Conservation (phyloP, 2,113 vertebrate genomes). For the Stomatorhinus ivindoensis region DNA sequence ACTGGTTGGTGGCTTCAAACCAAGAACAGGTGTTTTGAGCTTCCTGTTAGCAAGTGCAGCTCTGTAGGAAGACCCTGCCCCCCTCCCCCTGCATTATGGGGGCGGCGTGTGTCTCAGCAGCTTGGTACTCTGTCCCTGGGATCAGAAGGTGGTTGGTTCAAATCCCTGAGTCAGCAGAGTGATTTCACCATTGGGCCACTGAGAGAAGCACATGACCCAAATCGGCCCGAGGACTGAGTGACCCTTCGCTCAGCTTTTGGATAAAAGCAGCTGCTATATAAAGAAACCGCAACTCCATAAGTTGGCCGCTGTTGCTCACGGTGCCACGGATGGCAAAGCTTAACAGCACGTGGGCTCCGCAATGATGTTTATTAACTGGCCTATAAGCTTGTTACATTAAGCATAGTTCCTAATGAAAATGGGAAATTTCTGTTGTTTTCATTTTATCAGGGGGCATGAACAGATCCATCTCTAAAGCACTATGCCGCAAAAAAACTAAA, state of each 20-base stretch:
- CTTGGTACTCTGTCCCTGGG: background rate
- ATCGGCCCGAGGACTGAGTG: background rate
- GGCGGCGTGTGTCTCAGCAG: background rate
- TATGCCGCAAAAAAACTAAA: background rate
- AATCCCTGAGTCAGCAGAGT: background rate
- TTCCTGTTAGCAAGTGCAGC: background rate
- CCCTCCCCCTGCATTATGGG: background rate
- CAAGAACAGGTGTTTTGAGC: background rate
- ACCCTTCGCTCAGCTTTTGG: background rate
- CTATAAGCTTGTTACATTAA: background rate
- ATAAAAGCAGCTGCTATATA: background rate
- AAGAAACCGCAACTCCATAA: background rate
- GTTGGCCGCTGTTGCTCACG: background rate
- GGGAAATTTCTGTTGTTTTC: background rate
- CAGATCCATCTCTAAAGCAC: background rate
- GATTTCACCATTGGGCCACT: background rate
- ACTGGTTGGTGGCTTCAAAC: background rate
- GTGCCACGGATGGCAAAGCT: background rate
- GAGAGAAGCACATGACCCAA: background rate
- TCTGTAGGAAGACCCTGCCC: background rate
- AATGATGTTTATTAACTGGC: background rate
- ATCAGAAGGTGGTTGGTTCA: background rate
- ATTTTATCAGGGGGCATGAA: background rate
- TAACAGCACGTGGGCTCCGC: background rate
- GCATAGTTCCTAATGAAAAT: background rate